Base-by-base conservation (phyloP, 2,113 vertebrate species). In the Epinephelus fuscoguttatus region DNA sequence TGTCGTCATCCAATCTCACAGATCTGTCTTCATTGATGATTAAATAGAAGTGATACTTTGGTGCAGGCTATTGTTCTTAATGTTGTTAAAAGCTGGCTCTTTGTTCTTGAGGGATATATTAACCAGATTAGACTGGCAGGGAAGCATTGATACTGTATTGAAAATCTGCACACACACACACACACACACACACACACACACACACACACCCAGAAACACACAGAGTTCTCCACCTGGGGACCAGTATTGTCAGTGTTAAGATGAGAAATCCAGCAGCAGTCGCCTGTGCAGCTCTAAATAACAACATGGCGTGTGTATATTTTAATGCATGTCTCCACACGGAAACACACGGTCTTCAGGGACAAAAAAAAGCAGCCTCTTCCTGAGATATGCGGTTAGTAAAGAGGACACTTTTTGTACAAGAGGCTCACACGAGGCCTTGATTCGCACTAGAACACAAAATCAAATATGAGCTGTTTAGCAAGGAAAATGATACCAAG, bases 11-110 rank as follows among this genome's bases (percentile, higher is more conserved):
- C 55, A 66, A 53, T 81, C 80, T 61, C 45, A 70, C 71, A 63
- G 40, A 75, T 76, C 45, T 6, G 61, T 71, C 75, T 55, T 75
- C 30, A 47, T 15, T 76, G 49, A 71, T 76, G 70, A 88, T 85
- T 84, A 70, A 60, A 76, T 27, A 63, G 78, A 23, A 75, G 40
- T 70, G 73, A 83, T 84, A 56, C 81, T 78, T 86, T 89, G 88
- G 85, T 78, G 70, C 69, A 60, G 66, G 75, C 52, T 77, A 19
- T 14, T 55, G 53, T 73, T 81, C n/a, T 80, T 87, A 90, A 87
- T 84, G 52, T 71, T 88, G 76, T 69, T 88, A 80, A 86, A 89
- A 84, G 68, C 60, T 66, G 49, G 37, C 59, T 64, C 66, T 71
- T 70, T 78, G 70, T 68, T 81, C 56, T 66, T 47, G 15, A 64